phyloP scores from a whole-genome alignment of 2,113 vertebrate species.

The Zootoca vivipara region DNA sequence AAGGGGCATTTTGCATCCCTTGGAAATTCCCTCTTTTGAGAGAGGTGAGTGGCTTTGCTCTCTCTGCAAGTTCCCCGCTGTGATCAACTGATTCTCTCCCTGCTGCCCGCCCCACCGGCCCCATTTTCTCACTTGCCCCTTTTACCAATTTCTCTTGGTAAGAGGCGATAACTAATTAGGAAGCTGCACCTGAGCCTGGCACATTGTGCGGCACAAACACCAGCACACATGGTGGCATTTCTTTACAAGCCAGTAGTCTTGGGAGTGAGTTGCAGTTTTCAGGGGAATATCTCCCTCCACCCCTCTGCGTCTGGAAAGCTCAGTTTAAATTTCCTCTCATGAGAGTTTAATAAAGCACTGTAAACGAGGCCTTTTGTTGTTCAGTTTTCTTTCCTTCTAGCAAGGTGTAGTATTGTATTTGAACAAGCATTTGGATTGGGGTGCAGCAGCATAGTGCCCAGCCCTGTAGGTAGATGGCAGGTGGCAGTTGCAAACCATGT shows the following conservation, averaged over 20 bases:
- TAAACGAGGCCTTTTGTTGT: neutral
- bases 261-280: neutral
- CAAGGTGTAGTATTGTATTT: slow-evolving; percentile 41
- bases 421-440: slow-evolving; percentile 16
- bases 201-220: slow-evolving; percentile 1
- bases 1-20: slow-evolving; percentile 9
- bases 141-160: neutral
- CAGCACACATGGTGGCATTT: neutral
- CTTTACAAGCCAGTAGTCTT: neutral
- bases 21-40: neutral
- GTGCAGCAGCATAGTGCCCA: slow-evolving; percentile 45
- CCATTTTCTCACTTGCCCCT: neutral
- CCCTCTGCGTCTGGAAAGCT: slow-evolving; percentile 22
- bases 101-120: neutral
- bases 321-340: slow-evolving; percentile 3
- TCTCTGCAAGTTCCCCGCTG: neutral
- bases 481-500: slow-evolving; percentile 28
- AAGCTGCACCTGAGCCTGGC: slow-evolving; percentile 29
- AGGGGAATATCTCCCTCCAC: slow-evolving; percentile 14
- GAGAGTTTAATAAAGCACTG: slow-evolving; percentile 14
- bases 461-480: slow-evolving; percentile 46
- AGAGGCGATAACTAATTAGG: slow-evolving; percentile 13
- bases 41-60: neutral
- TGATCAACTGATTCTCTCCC: neutral
- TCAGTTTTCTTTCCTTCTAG: slow-evolving; percentile 7